These are phyloP conservation scores for Thaumatotibia leucotreta DNA, from an alignment of 1,140 invertebrate species.

Conservation along the genomic window DNA sequence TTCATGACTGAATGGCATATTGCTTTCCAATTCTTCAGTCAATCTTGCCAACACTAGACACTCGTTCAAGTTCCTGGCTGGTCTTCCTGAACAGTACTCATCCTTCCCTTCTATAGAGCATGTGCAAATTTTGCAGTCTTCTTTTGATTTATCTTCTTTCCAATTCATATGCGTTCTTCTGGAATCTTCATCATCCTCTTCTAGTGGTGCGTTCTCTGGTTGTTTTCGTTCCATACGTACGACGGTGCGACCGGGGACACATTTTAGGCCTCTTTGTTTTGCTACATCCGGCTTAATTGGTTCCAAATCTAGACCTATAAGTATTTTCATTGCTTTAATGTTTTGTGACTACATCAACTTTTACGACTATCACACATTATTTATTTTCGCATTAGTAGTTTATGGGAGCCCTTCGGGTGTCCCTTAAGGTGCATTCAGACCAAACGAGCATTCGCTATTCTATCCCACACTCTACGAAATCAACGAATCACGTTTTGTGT, in stretches of 20 bases:
- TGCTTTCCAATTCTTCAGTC: conserved; percentile 31
- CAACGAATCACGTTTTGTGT: no score
- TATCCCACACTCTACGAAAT: no score
- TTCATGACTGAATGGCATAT: conserved; percentile 41
- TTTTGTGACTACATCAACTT: no score
- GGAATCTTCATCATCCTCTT: conserved; percentile 18
- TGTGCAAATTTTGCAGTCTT: conserved; percentile 46
- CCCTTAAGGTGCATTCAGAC: no score
- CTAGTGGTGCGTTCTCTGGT: not conserved
- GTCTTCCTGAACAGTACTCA: conserved; percentile 50
- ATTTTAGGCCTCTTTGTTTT: conserved; percentile 32
- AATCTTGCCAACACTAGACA: conserved; percentile 41
- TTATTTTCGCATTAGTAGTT: no score
- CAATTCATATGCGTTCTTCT: conserved; percentile 45
- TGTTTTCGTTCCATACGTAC: conserved; percentile 34
- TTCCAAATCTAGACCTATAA: not conserved
- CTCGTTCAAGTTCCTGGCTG: conserved; percentile 56
- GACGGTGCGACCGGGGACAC: conserved; percentile 48
- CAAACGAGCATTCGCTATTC: no score
- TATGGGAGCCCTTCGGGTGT: no score
- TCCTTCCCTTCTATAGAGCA: conserved; percentile 55
- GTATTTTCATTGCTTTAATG: not conserved
- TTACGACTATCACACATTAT: no score
- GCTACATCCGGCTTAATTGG: conserved; percentile 28
- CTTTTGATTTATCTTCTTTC: conserved; percentile 27